Percentiles rank a stretch among this genome's conserved stretches.
These are phyloP conservation scores for Drosophila erecta DNA, from an alignment of 1,140 invertebrate species.

Conservation along the genomic window DNA sequence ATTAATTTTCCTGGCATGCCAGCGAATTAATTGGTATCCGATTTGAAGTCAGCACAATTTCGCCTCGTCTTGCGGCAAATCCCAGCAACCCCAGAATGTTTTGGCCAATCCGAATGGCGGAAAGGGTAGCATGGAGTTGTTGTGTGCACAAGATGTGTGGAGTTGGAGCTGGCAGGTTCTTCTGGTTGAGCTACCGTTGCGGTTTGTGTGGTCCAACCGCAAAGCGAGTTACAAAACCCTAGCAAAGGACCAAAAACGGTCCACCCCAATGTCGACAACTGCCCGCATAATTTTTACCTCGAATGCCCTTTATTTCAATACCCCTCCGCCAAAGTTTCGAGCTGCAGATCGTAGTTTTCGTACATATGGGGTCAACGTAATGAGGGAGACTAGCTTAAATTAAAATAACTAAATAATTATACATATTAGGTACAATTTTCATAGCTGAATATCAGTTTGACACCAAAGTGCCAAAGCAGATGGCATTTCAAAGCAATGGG, in stretches of 20 bases:
- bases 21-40: conserved; percentile 38
- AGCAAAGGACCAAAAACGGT: conserved; percentile 16
- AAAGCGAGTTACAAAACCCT: conserved; percentile 47
- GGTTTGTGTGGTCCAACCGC: conserved; percentile 49
- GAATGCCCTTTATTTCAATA: conserved; percentile 16
- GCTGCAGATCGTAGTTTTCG: neutral
- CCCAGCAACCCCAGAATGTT: conserved; percentile 1
- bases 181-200: conserved; percentile 55
- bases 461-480: too few species aligned
- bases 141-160: conserved; percentile 3
- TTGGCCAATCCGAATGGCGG: conserved; percentile 5
- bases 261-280: conserved; percentile 26
- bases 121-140: neutral
- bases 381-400: neutral
- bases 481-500: too few species aligned
- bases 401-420: too few species aligned
- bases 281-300: conserved; percentile 49
- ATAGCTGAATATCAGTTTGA: too few species aligned
- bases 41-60: conserved; percentile 24
- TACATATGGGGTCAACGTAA: neutral
- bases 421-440: too few species aligned
- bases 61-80: neutral
- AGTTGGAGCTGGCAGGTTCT: conserved; percentile 34
- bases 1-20: conserved; percentile 28
- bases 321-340: neutral